Percentiles rank a stretch among this genome's conserved stretches.
Conservation (phyloP, 2,113 vertebrate species). For the Arenaria interpres region DNA sequence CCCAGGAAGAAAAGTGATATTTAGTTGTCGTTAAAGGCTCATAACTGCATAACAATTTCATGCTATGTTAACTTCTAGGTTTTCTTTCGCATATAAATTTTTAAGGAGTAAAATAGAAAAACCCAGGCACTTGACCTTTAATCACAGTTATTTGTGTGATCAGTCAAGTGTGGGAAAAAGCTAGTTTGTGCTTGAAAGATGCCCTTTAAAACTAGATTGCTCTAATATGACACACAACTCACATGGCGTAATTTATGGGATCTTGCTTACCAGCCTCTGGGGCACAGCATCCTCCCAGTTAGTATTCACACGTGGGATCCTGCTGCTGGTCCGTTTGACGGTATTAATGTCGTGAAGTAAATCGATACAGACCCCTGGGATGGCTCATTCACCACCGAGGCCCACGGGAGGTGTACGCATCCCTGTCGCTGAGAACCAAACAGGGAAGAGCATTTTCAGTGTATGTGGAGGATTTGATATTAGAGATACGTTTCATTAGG, state of each 20-base stretch:
- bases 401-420: fast-evolving
- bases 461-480: not conserved
- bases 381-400: not conserved
- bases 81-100: conserved; percentile 59
- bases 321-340: not conserved
- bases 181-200: conserved; percentile 68
- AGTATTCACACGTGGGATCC: not conserved
- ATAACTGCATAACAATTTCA: conserved; percentile 62
- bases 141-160: conserved; percentile 70
- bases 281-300: conserved; percentile 19
- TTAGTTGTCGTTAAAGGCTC: conserved; percentile 42
- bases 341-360: not conserved
- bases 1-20: conserved; percentile 49
- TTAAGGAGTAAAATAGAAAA: conserved; percentile 65
- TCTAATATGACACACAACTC: conserved; percentile 61
- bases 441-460: not conserved
- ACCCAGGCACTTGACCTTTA: conserved; percentile 69
- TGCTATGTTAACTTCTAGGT: conserved; percentile 58
- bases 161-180: conserved; percentile 63
- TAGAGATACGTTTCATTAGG: not conserved
- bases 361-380: conserved; percentile 3
- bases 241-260: not conserved
- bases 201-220: conserved; percentile 63
- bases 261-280: not conserved
- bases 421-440: not conserved